phyloP scores from a whole-genome alignment of 2,888 invertebrate species.

The Gortyna flavago region DNA sequence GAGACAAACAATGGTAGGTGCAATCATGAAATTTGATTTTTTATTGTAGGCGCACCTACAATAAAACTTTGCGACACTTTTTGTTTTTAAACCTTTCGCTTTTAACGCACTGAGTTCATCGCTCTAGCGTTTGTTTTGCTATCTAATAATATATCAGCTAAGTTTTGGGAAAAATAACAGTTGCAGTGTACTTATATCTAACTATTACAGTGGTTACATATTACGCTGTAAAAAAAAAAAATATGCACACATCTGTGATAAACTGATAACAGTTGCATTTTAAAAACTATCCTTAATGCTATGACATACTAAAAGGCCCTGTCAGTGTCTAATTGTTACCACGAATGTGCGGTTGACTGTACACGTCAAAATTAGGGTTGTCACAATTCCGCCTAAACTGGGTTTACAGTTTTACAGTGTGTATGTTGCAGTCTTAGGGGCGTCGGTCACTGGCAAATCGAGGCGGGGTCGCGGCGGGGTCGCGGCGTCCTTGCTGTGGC shows the following conservation, averaged over 20 bases:
- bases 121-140: slow-evolving; percentile 33
- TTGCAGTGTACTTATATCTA: background rate
- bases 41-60: slow-evolving; percentile 37
- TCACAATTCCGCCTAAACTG: slow-evolving; percentile 13
- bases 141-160: slow-evolving; percentile 58
- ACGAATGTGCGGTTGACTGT: background rate
- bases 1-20: too few relatives aligned
- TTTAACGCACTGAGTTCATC: slow-evolving; percentile 14
- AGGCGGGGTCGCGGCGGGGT: too few relatives aligned
- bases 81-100: slow-evolving; percentile 53
- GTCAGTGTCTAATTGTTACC: background rate
- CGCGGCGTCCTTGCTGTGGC: too few relatives aligned
- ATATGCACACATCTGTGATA: background rate
- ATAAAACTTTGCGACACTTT: slow-evolving; percentile 69
- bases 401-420: background rate
- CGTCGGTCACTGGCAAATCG: too few relatives aligned
- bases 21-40: too few relatives aligned
- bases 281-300: background rate
- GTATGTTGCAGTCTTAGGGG: background rate
- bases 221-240: background rate
- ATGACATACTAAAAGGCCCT: background rate
- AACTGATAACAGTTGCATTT: background rate
- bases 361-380: background rate
- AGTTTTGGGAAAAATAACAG: slow-evolving; percentile 13
- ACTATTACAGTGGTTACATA: background rate